Conservation (phyloP, 2,888 invertebrate species). For the Callosobruchus maculatus region DNA sequence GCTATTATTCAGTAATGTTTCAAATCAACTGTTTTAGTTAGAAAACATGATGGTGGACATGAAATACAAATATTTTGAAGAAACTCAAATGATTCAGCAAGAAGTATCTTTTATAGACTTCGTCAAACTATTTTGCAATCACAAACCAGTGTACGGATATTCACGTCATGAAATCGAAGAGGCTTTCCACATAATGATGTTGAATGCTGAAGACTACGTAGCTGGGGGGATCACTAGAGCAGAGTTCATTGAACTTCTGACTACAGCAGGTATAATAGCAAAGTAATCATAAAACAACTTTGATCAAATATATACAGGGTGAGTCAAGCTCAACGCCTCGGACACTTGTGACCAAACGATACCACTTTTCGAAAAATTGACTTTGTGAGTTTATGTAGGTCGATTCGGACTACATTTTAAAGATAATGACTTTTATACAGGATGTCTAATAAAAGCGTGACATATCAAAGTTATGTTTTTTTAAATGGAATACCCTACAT, state of each 20-base stretch:
- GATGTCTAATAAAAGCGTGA: too few relatives aligned
- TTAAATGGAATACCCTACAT: too few relatives aligned
- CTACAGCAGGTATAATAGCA: conserved; percentile 27
- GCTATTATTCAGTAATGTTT: too few relatives aligned
- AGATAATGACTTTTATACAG: too few relatives aligned
- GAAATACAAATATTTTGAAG: conserved; percentile 52
- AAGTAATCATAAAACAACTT: too few relatives aligned
- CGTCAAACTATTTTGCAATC: conserved; percentile 63
- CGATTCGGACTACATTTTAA: too few relatives aligned
- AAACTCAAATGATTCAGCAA: conserved; percentile 48
- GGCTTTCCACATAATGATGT: conserved; percentile 49
- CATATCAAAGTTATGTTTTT: too few relatives aligned
- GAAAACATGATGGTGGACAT: conserved; percentile 60
- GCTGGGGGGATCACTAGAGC: conserved; percentile 22
- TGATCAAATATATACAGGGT: too few relatives aligned
- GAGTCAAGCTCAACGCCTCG: too few relatives aligned
- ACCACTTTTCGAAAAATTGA: too few relatives aligned
- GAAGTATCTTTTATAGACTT: conserved; percentile 65
- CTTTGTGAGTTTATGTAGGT: too few relatives aligned
- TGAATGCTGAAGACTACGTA: conserved; percentile 15
- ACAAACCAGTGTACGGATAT: conserved; percentile 60
- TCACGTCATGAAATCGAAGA: conserved; percentile 47
- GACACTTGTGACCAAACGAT: too few relatives aligned
- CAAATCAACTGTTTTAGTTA: conserved; percentile 49
- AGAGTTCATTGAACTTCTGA: conserved; percentile 32